Conservation (phyloP, 2,113 vertebrate species). For the Lepidiolamprologus cunningtoni region DNA sequence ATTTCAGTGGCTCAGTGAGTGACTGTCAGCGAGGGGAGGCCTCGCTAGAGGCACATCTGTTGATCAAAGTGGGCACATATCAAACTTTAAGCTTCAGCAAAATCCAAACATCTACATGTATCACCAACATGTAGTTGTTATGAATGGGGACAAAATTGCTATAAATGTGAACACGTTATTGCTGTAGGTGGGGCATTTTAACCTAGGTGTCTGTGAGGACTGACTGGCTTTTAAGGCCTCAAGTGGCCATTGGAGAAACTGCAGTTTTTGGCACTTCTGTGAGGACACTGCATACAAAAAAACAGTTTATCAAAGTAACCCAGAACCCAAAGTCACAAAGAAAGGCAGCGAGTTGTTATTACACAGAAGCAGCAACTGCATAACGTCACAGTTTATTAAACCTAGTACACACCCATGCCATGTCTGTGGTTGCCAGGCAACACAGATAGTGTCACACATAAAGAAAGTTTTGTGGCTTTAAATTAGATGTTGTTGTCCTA, state of each 20-base stretch:
- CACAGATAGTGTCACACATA: background rate
- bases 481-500: background rate
- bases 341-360: background rate
- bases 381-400: background rate
- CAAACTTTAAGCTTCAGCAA: too few relatives aligned
- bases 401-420: background rate
- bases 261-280: background rate
- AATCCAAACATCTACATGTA: background rate
- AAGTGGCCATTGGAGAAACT: background rate
- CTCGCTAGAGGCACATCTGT: rapidly evolving
- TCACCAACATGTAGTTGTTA: background rate
- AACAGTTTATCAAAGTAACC: background rate
- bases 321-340: background rate
- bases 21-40: too few relatives aligned
- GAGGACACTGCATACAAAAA: background rate
- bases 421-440: background rate
- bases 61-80: too few relatives aligned
- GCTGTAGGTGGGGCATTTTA: background rate
- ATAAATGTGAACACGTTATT: background rate
- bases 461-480: background rate
- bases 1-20: background rate
- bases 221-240: background rate
- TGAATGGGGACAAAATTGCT: background rate
- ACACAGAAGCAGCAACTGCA: background rate
- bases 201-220: background rate